Percentiles rank a stretch among this genome's conserved stretches.
Conservation (phyloP, 1,140 invertebrate species). For the Zaprionus taronus region DNA sequence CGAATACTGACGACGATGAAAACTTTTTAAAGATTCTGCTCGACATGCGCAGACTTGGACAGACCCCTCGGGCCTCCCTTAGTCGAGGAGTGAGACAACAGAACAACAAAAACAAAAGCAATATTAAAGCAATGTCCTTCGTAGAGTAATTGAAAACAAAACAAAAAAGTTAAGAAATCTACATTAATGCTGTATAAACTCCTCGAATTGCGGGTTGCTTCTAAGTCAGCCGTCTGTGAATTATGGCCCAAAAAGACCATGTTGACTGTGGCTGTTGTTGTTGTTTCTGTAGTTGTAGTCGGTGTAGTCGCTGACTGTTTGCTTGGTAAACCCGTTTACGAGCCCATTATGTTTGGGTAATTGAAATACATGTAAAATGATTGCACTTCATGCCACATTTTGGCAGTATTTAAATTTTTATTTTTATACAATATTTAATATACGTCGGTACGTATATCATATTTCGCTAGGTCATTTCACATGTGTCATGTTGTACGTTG, state of each 20-base stretch:
- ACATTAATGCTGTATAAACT: conserved; percentile 42
- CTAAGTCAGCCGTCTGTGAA: conserved; percentile 76
- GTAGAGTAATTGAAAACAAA: conserved; percentile 63
- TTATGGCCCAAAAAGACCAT: conserved; percentile 57
- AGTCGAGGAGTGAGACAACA: neutral
- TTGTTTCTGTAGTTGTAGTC: conserved; percentile 4
- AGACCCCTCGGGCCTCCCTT: neutral
- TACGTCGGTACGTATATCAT: conserved; percentile 30
- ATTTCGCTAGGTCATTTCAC: conserved; percentile 65
- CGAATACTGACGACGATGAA: conserved; percentile 23
- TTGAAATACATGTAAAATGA: conserved; percentile 74
- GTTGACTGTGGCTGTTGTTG: conserved; percentile 3
- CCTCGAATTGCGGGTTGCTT: conserved; percentile 51
- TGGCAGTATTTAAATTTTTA: conserved; percentile 58
- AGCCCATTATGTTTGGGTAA: conserved; percentile 49
- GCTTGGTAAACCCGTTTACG: conserved; percentile 62
- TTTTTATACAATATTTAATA: conserved; percentile 31
- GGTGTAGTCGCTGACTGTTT: conserved; percentile 25
- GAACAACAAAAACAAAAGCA: conserved; percentile 41
- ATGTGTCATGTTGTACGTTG: conserved; percentile 40
- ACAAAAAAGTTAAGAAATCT: conserved; percentile 56
- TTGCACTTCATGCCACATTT: conserved; percentile 68
- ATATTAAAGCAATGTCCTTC: conserved; percentile 63
- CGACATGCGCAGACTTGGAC: conserved; percentile 22
- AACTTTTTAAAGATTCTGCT: conserved; percentile 63